A percentile compares a stretch with the other conserved stretches of the same genome.
Conservation (phyloP, 2,797 vertebrate genomes). For the Coranthus polyacanthus region DNA sequence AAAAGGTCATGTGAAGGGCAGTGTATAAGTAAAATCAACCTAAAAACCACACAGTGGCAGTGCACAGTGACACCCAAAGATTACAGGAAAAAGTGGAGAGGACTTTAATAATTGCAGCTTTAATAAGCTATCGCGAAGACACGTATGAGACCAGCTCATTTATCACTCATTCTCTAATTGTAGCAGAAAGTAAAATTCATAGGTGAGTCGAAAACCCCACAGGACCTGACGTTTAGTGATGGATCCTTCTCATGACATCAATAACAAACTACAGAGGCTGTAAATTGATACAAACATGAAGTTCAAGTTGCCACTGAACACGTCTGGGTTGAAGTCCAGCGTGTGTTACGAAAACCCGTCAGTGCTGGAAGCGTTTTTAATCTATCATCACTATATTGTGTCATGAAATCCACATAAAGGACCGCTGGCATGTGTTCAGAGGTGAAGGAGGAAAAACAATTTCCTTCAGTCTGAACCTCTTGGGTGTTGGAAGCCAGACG, state of each 20-base stretch:
- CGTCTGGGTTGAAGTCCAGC: background rate
- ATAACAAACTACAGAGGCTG: background rate
- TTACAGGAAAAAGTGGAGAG: no score
- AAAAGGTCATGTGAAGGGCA: no score
- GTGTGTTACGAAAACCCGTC: slow-evolving; percentile 3
- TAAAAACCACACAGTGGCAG: no score
- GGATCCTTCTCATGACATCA: background rate
- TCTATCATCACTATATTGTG: slow-evolving; percentile 34
- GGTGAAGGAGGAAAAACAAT: slow-evolving; percentile 47
- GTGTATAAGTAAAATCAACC: no score
- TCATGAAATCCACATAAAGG: slow-evolving; percentile 45
- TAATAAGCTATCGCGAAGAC: no score
- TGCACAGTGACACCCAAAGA: no score
- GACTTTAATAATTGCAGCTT: no score
- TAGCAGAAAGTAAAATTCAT: background rate
- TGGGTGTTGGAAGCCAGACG: slow-evolving; percentile 43
- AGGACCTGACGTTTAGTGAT: background rate
- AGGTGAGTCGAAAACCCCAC: background rate
- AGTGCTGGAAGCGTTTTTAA: slow-evolving; percentile 4
- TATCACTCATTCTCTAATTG: background rate
- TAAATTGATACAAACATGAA: background rate
- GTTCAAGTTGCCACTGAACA: background rate
- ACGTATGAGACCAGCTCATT: no score
- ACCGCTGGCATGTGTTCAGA: slow-evolving; percentile 38
- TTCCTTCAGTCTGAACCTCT: slow-evolving; percentile 51